phyloP scores from a whole-genome alignment of 1,140 invertebrate species.

The Brachionus paranguensis region DNA sequence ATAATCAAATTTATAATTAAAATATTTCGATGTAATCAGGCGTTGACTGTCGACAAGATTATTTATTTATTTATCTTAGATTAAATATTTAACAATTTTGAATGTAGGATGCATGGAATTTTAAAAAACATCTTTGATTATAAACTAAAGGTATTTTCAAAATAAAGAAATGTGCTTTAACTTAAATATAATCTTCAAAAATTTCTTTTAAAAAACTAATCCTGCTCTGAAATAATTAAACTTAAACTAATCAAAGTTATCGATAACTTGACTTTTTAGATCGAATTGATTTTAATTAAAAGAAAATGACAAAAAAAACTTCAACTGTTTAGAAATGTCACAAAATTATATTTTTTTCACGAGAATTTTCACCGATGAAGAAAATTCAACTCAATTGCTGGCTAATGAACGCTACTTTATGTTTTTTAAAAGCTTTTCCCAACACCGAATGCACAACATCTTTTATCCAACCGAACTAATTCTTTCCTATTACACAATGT shows the following conservation, averaged over 20 bases:
- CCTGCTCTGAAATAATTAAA: too few relatives aligned
- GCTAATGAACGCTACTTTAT: background rate
- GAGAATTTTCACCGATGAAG: background rate
- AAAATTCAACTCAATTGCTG: background rate
- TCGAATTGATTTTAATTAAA: background rate
- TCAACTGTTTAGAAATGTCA: background rate
- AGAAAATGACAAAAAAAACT: background rate
- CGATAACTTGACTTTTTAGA: background rate
- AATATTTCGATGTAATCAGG: too few relatives aligned
- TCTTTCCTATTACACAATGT: background rate
- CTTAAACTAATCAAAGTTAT: background rate
- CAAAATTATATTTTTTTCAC: background rate
- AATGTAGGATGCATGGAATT: too few relatives aligned
- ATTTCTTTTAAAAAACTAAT: too few relatives aligned
- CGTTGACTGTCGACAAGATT: too few relatives aligned
- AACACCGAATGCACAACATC: background rate
- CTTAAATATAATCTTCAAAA: too few relatives aligned
- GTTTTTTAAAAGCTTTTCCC: background rate
- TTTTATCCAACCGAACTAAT: conserved; percentile 7
- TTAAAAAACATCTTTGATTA: background rate
- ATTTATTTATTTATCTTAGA: too few relatives aligned
- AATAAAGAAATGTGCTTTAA: too few relatives aligned
- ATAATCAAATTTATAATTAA: too few relatives aligned
- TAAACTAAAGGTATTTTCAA: background rate
- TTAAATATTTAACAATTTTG: too few relatives aligned